These are phyloP conservation scores for Tholera decimalis DNA, from an alignment of 2,888 invertebrate species.

Conservation along the genomic window DNA sequence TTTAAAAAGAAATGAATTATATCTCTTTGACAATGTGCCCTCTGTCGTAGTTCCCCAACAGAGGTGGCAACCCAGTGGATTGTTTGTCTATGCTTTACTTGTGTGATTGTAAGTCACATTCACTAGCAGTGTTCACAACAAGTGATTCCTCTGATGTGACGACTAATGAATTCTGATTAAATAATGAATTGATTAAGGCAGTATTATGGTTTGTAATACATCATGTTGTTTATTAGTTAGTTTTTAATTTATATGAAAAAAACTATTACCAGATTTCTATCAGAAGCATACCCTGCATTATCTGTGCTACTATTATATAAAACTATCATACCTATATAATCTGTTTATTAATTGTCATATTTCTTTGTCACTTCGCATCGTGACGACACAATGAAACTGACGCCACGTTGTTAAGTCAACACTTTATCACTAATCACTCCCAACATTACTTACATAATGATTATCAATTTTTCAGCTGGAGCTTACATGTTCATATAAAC, in stretches of 20 bases:
- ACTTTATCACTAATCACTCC: too few relatives aligned
- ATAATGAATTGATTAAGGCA: constrained; percentile 4
- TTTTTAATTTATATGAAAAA: not conserved
- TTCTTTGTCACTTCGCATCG: not conserved
- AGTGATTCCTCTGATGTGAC: not conserved
- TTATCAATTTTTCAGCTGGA: too few relatives aligned
- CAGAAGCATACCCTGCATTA: too few relatives aligned
- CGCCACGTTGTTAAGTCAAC: too few relatives aligned
- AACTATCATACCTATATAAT: too few relatives aligned
- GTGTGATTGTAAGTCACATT: constrained; percentile 11
- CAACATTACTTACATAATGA: too few relatives aligned
- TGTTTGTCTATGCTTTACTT: not conserved
- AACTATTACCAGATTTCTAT: not conserved
- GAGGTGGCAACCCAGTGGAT: constrained; percentile 30
- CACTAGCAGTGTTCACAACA: not conserved
- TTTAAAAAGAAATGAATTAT: not conserved
- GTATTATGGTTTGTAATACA: constrained; percentile 24
- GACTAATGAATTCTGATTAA: constrained; percentile 8
- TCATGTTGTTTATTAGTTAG: not conserved
- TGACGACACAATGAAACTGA: not conserved
- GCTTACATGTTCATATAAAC: not conserved
- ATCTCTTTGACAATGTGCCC: not conserved
- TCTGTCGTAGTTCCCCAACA: constrained; percentile 29
- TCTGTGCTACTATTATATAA: too few relatives aligned
- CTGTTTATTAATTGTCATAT: too few relatives aligned